Base-by-base conservation (phyloP, 1,140 invertebrate species). In the Philopotamus ludificatus region DNA sequence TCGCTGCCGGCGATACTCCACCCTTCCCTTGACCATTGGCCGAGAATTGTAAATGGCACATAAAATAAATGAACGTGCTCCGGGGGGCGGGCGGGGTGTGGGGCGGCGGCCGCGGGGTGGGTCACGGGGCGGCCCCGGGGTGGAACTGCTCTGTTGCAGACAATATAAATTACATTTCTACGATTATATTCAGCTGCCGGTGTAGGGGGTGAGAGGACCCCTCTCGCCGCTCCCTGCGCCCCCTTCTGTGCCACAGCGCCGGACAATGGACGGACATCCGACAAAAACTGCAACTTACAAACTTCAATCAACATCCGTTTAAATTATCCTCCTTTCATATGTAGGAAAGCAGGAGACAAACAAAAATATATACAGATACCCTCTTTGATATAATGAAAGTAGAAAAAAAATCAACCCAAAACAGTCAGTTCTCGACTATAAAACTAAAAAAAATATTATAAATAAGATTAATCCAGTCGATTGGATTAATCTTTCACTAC, bases 11-110 rank as follows among this genome's bases (percentile, higher is more conserved):
- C 67, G 45, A 60, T 66, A 26, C 60, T 25, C 61, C 65, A 61
- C 73, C 70, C 72, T 65, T 79, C 79, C 79, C 79, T 81, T 80
- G 79, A 80, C 79, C 79, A 80, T 80, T 79, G 79, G 79, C 78
- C 79, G 79, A 81, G 78, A 80, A 81, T 81, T 80, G 79, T 81
- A 81, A 81, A 80, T 81, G 79, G 79, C 79, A 81, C 78, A 80
- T 81, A 81, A 81, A 81, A 80, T 81, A 81, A 80, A 80, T 80
- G 79, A 80, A 81, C 80, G 79, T 81, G 79, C 79, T 59, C 57
- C 57, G 65, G 22, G 47, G 60, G 23, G 62, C 41, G 22, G 4
- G 15, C 10, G n/a, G 34, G 78, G 74, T 74, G 78, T 74, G 49
- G 65, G n/a, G 42, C n/a, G 18, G n/a, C n/a, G n/a, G 47, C 22